A percentile compares a stretch with the other conserved stretches of the same genome.
phyloP scores from a whole-genome alignment of 2,888 invertebrate species.

The Latheticus oryzae region DNA sequence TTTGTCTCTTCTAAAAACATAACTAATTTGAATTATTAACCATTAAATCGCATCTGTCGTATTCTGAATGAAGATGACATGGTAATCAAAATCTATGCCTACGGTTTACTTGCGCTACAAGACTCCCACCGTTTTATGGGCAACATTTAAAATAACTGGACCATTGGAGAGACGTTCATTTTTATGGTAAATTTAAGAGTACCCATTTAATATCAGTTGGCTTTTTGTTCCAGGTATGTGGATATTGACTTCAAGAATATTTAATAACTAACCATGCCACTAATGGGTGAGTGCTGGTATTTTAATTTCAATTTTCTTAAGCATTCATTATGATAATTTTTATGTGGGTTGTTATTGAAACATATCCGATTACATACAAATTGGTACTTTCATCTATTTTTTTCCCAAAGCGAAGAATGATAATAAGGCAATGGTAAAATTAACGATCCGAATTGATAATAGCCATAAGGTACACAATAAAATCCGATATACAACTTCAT shows the following conservation, averaged over 20 bases:
- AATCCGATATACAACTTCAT: constrained; percentile 23
- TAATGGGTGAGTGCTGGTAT: constrained; percentile 27
- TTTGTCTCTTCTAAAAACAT: no score
- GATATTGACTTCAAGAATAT: constrained; percentile 4
- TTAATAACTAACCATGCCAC: not conserved
- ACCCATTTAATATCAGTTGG: constrained; percentile 9
- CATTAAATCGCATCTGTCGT: no score
- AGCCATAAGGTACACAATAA: constrained; percentile 17
- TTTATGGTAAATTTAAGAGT: constrained; percentile 19
- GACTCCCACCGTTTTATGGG: constrained; percentile 17
- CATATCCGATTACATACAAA: constrained; percentile 14
- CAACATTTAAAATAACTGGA: constrained; percentile 21
- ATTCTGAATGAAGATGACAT: no score
- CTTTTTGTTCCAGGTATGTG: constrained; percentile 30
- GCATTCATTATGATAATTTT: constrained; percentile 10
- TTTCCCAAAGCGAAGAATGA: no score
- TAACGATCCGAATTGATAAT: constrained; percentile 16
- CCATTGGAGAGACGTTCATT: constrained; percentile 13
- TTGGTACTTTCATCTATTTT: no score
- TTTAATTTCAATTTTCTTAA: constrained; percentile 6
- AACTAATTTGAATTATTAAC: not conserved
- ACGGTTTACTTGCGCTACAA: constrained; percentile 10
- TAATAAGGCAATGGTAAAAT: constrained; percentile 32
- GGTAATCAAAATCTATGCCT: constrained; percentile 15
- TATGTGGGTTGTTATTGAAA: constrained; percentile 19